phyloP scores from a whole-genome alignment of 2,888 invertebrate species.

The Globia sparganii region DNA sequence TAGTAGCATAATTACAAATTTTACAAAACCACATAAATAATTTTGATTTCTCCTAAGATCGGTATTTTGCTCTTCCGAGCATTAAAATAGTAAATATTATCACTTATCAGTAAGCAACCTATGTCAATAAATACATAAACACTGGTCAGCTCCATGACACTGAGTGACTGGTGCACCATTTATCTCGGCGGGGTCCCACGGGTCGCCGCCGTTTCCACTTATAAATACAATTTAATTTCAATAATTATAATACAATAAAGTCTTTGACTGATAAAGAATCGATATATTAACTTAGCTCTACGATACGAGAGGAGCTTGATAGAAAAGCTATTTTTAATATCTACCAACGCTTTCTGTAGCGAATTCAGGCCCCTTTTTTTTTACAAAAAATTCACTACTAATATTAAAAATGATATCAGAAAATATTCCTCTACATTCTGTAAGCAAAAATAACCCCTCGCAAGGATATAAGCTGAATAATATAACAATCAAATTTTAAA shows the following conservation, averaged over 20 bases:
- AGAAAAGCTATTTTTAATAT: conserved; percentile 48
- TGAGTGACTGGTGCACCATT: conserved; percentile 75
- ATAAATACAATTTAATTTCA: conserved; percentile 89
- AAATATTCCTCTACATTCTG: conserved; percentile 26
- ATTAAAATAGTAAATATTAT: conserved; percentile 48
- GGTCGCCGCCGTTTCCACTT: conserved; percentile 82
- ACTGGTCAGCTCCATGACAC: conserved; percentile 87
- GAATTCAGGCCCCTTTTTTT: background rate
- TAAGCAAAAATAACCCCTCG: conserved; percentile 50
- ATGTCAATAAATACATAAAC: conserved; percentile 77
- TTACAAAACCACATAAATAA: background rate
- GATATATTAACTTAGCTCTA: conserved; percentile 50
- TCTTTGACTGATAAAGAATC: conserved; percentile 86
- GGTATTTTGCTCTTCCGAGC: conserved; percentile 4
- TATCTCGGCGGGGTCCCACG: conserved; percentile 79
- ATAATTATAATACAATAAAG: conserved; percentile 86
- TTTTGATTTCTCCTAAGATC: no score
- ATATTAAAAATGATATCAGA: conserved; percentile 22
- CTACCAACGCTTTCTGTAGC: background rate
- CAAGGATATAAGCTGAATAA: conserved; percentile 56
- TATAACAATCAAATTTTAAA: conserved; percentile 69
- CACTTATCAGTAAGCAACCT: conserved; percentile 73
- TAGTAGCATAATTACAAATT: background rate
- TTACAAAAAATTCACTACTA: background rate
- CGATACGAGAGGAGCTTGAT: conserved; percentile 65